These are phyloP conservation scores for Hucho hucho DNA, from an alignment of 2,113 vertebrate species.

Conservation along the genomic window DNA sequence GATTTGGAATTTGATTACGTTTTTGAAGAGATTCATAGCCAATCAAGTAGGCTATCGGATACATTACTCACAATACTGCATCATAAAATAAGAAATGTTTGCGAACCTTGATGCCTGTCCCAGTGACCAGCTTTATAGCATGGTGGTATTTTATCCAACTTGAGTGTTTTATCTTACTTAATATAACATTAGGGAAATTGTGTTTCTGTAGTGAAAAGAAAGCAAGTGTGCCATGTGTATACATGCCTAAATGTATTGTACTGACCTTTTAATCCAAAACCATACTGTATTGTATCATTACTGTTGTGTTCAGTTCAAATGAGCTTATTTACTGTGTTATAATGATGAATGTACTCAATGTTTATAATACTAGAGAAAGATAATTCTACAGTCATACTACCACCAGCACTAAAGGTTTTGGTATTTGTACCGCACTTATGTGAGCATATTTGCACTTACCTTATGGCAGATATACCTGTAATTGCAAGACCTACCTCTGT, in stretches of 20 bases:
- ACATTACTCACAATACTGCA: conserved; percentile 31
- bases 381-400: background rate
- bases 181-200: no score
- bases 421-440: background rate
- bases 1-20: background rate
- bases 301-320: background rate
- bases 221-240: background rate
- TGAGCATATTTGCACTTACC: background rate
- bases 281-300: background rate
- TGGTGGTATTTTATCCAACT: no score
- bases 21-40: background rate
- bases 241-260: no score
- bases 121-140: no score
- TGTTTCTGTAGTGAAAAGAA: no score
- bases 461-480: background rate
- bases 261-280: background rate
- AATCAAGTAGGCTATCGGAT: conserved; percentile 10
- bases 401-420: background rate
- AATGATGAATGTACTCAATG: background rate
- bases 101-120: no score
- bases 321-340: background rate
- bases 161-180: no score
- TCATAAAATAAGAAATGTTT: background rate
- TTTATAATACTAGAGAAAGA: background rate
- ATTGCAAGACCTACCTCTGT: background rate